Conservation (phyloP, 2,888 invertebrate species). For the Coelogynopora nodosa region DNA sequence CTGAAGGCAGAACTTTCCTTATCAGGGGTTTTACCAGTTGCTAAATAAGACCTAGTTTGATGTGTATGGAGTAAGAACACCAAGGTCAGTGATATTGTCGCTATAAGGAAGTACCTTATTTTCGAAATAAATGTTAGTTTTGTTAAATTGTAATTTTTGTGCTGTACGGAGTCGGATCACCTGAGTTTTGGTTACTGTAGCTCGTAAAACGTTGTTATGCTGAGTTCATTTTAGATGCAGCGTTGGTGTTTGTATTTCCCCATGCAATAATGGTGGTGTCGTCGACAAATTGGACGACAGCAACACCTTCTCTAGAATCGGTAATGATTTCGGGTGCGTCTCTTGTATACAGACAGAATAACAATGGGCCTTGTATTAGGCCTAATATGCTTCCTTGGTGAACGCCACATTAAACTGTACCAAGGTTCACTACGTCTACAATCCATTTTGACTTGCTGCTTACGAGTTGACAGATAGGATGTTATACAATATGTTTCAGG, state of each 20-base stretch:
- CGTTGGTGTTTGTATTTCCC: neutral
- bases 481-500: neutral
- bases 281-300: too few relatives aligned
- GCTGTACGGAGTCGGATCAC: neutral
- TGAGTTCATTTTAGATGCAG: conserved; percentile 19
- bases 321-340: neutral
- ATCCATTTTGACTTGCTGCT: conserved; percentile 10
- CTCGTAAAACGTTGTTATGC: neutral
- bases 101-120: too few relatives aligned
- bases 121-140: neutral
- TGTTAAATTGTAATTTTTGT: too few relatives aligned
- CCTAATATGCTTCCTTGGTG: neutral
- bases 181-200: neutral
- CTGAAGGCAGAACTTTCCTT: too few relatives aligned
- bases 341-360: conserved; percentile 19
- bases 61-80: too few relatives aligned
- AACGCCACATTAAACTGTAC: conserved; percentile 19
- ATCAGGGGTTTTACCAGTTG: too few relatives aligned
- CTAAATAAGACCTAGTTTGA: too few relatives aligned
- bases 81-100: neutral
- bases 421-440: conserved; percentile 16
- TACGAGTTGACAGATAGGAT: neutral
- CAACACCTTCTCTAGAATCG: neutral
- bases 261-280: neutral
- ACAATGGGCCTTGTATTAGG: too few relatives aligned